Conservation (phyloP, 1,140 invertebrate species). For the Eciton burchellii region DNA sequence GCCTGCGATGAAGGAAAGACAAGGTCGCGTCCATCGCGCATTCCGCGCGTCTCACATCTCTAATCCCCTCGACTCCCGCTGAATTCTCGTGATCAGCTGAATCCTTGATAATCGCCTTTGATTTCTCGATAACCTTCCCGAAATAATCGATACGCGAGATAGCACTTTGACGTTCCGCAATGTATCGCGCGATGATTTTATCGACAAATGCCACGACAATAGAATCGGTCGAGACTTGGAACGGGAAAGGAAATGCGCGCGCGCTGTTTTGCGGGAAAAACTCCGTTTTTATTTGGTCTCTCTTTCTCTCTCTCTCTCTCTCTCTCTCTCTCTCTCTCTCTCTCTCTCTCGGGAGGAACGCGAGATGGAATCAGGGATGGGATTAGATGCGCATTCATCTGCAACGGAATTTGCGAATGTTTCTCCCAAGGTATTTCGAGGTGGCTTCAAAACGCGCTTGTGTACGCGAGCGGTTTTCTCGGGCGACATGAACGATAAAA, state of each 20-base stretch:
- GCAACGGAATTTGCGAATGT: slow-evolving; percentile 24
- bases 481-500: slow-evolving; percentile 52
- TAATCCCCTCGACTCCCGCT: background rate
- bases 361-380: too few species aligned
- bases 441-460: background rate
- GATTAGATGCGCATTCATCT: background rate
- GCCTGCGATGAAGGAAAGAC: background rate
- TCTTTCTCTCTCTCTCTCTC: background rate
- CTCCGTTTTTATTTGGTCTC: too few species aligned
- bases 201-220: background rate
- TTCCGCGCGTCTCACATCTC: background rate
- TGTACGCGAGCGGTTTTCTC: slow-evolving; percentile 23
- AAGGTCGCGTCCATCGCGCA: background rate
- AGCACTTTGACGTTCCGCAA: background rate
- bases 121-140: slow-evolving; percentile 20
- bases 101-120: background rate
- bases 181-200: background rate
- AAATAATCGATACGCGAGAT: background rate
- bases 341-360: background rate
- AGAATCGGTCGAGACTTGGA: too few species aligned
- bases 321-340: background rate
- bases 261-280: too few species aligned
- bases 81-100: slow-evolving; percentile 10
- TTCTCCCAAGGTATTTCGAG: slow-evolving; percentile 7
- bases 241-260: background rate